phyloP scores from a whole-genome alignment of 2,797 vertebrate genomes.

The Margarornis squamiger region DNA sequence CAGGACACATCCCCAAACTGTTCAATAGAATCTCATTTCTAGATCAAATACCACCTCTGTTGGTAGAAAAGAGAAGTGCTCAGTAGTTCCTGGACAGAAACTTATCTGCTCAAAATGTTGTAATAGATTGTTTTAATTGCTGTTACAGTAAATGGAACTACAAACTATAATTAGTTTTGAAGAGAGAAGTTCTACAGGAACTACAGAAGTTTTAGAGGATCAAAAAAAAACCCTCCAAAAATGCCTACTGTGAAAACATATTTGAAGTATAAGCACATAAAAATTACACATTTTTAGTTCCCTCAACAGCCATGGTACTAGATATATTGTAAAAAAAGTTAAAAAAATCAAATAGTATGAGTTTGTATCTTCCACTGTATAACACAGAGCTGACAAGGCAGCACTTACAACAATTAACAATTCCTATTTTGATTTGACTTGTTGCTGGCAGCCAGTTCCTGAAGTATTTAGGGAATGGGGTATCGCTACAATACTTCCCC shows the following conservation, averaged over 20 bases:
- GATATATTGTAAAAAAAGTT: neutral
- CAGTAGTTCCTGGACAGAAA: neutral
- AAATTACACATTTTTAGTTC: neutral
- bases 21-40: neutral
- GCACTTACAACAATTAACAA: neutral
- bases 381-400: neutral
- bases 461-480: neutral
- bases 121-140: fast-evolving
- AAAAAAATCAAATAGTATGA: neutral
- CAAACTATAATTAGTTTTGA: neutral
- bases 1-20: neutral
- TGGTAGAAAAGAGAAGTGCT: neutral
- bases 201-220: neutral
- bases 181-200: neutral
- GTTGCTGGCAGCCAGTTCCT: neutral
- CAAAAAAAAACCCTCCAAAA: neutral
- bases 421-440: neutral
- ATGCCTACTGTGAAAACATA: neutral
- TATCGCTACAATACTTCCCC: neutral
- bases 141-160: neutral
- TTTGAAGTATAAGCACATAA: neutral
- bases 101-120: neutral
- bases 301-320: neutral
- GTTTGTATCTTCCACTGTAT: fast-evolving
- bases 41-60: neutral